phyloP scores from a whole-genome alignment of 2,113 vertebrate genomes.

The Piaya cayana region DNA sequence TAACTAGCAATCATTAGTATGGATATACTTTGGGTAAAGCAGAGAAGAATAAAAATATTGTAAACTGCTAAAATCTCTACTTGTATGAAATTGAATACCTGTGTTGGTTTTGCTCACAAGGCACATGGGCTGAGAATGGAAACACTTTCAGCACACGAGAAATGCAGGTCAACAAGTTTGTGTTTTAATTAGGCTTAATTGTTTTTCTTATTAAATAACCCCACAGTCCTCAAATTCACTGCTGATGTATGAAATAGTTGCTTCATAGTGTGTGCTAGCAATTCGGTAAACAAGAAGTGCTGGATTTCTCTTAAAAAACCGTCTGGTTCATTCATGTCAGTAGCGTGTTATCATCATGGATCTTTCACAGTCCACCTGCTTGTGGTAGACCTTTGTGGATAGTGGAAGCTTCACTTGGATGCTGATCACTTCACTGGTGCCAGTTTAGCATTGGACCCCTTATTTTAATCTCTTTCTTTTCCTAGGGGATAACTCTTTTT shows the following conservation, averaged over 20 bases:
- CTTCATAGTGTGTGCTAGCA: fast-evolving
- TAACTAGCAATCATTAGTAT: not conserved
- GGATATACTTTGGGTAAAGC: not conserved
- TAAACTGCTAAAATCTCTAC: not conserved
- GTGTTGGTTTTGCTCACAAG: not conserved
- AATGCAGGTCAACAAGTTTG: not conserved
- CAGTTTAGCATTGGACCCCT: fast-evolving
- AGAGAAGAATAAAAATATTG: not conserved
- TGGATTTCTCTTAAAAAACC: fast-evolving
- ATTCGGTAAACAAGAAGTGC: not conserved
- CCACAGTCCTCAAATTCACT: not conserved
- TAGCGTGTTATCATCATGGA: fast-evolving
- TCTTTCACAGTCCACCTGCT: not conserved
- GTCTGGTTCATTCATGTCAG: fast-evolving
- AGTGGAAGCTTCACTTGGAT: not conserved
- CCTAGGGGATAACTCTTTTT: not conserved
- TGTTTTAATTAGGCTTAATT: not conserved
- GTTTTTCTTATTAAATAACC: not conserved
- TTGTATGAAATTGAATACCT: not conserved
- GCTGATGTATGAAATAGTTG: not conserved
- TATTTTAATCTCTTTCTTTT: fast-evolving
- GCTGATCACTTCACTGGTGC: not conserved
- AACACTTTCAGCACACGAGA: not conserved
- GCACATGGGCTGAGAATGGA: not conserved
- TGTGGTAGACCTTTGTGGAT: fast-evolving